Evolutionary conservation across 2,888 invertebrate genomes (phyloP).

Genomic region (Thecocarcelia acutangulata): DNA sequence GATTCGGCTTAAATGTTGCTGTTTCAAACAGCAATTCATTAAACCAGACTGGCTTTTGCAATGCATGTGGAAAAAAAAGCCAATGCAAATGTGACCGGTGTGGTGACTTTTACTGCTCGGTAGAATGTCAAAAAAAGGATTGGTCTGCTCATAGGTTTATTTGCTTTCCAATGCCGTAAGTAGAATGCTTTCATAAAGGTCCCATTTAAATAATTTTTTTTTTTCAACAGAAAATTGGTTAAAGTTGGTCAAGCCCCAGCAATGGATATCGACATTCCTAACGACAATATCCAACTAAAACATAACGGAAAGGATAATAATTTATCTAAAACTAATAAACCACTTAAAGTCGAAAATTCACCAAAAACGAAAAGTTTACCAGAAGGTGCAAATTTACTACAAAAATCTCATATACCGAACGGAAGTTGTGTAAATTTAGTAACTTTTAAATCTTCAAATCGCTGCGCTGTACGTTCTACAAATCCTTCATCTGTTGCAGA

Average conservation of each 20-base stretch:
- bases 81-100: slow-evolving; percentile 72
- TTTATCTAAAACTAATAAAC: no score
- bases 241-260: background rate
- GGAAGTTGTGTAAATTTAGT: slow-evolving; percentile 55
- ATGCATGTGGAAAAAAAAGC: slow-evolving; percentile 64
- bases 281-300: background rate
- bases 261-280: background rate
- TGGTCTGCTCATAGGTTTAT: slow-evolving; percentile 73
- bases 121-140: slow-evolving; percentile 72
- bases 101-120: slow-evolving; percentile 74
- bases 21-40: background rate
- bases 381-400: background rate
- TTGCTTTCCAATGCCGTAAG: slow-evolving; percentile 74
- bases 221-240: slow-evolving; percentile 41
- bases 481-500: slow-evolving; percentile 37
- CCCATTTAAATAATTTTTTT: background rate
- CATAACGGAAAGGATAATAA: background rate
- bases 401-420: slow-evolving; percentile 21
- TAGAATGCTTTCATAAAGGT: background rate
- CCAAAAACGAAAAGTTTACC: background rate
- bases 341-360: background rate
- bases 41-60: slow-evolving; percentile 60
- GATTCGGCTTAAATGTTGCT: no score
- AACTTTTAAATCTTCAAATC: slow-evolving; percentile 57
- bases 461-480: slow-evolving; percentile 62